Evolutionary conservation across 2,888 invertebrate genomes (phyloP), one percentile per base, ranked within the genome.

Genomic region (Stenurella melanura): DNA sequence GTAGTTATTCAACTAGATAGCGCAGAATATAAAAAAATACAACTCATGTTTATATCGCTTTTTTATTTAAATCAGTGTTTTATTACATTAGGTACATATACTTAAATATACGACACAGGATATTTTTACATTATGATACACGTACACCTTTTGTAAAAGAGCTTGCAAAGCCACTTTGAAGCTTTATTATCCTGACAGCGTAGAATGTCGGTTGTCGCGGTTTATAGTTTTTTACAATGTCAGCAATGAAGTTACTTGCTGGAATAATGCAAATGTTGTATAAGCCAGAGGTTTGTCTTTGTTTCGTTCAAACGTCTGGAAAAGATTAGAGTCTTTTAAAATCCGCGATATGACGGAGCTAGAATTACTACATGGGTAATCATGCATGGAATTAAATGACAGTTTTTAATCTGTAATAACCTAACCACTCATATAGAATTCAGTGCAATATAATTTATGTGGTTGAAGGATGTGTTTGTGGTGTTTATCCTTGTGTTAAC

Each of bases 231-330:
- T 68, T 56, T 68, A 56, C 56, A 50, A 26, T 56, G 69, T 34
- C 17, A 57, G 69, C 26, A 56, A 57, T 30, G 50, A 69, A 57
- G 12, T 34, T 26, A 21, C 58, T 34, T 26, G 34, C 34, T 34
- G 57, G 57, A 69, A 57, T 69, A 69, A 69, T 69, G 69, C 38
- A 57, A 69, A 69, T 57, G 69, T 58, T 57, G 18, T 57, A 69
- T 38, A 69, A 69, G 57, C 57, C 66, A 10, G 57, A 30, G 58
- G 12, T 30, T 15, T 57, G n/a, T 68, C 26, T 56, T 50, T 68
- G 34, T 38, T 63, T 18, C 34, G 17, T 38, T 17, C 19, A 18
- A 42, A 42, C 42, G 64, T 19, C 42, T 42, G 64, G 19, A 64
- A 64, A 64, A 64, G 42, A 64, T 64, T 64, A 64, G 64, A 64